A percentile compares a stretch with the other conserved stretches of the same genome.
These are phyloP conservation scores for Semnopithecus entellus DNA, from an alignment of 2,113 vertebrate genomes.

Conservation along the genomic window DNA sequence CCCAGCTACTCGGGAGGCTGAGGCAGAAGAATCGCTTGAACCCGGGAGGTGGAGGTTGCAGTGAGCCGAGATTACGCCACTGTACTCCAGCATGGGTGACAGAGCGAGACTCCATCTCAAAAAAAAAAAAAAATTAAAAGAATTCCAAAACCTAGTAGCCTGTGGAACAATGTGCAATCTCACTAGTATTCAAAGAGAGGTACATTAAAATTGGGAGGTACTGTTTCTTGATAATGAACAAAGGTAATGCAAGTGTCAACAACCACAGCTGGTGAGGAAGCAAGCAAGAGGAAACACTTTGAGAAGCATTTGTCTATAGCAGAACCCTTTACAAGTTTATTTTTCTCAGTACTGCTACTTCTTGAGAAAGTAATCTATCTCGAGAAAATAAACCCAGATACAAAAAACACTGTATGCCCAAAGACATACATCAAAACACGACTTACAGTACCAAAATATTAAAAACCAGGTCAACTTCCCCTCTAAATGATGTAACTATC, in stretches of 20 bases:
- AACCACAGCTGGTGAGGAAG: background rate
- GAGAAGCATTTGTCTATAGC: background rate
- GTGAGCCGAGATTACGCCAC: no score
- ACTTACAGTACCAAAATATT: no score
- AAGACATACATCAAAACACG: background rate
- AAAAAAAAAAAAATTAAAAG: background rate
- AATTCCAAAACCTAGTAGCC: background rate
- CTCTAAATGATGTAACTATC: background rate
- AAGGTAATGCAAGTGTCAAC: background rate
- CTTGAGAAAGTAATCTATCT: background rate
- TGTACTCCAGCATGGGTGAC: no score
- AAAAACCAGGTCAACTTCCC: background rate
- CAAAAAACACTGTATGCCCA: background rate
- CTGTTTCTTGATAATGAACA: background rate
- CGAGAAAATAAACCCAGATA: background rate
- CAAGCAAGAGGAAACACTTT: background rate
- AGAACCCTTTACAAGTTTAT: background rate
- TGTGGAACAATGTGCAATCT: fast-evolving
- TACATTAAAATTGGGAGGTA: background rate
- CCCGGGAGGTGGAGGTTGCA: no score
- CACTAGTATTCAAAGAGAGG: background rate
- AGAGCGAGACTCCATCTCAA: no score
- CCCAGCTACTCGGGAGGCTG: no score
- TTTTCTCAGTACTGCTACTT: background rate
- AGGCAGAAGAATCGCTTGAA: no score